Conservation (phyloP, 2,797 vertebrate genomes). For the Enteromius paludinosus region DNA sequence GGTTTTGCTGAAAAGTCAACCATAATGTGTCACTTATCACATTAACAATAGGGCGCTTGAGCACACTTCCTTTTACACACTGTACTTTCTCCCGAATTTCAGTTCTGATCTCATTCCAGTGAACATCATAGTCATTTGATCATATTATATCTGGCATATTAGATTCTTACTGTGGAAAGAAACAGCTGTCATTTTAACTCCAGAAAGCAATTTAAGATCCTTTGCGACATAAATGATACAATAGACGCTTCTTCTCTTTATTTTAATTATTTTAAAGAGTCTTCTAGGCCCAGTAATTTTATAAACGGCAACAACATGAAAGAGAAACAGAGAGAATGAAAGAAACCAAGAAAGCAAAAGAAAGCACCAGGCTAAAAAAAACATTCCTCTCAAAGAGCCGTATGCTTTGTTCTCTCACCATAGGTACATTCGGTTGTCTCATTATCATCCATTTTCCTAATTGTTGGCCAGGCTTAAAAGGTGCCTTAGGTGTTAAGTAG, state of each 20-base stretch:
- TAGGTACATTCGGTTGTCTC: slow-evolving; percentile 26
- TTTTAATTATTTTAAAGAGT: neutral
- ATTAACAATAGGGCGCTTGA: neutral
- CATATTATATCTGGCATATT: neutral
- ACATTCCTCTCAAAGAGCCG: neutral
- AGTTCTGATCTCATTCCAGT: neutral
- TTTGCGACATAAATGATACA: neutral
- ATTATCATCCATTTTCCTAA: slow-evolving; percentile 55
- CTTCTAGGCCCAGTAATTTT: no score
- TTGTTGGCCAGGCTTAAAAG: slow-evolving; percentile 12
- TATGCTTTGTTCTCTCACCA: slow-evolving; percentile 14
- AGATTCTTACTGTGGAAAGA: neutral
- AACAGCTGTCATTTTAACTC: neutral
- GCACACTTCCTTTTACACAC: neutral
- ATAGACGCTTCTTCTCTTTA: neutral
- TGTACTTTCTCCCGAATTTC: neutral
- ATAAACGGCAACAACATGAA: neutral
- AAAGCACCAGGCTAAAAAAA: slow-evolving; percentile 10
- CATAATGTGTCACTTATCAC: neutral
- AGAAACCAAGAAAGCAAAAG: neutral
- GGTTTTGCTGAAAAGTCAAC: slow-evolving; percentile 4
- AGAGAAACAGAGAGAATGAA: neutral
- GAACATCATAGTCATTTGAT: neutral
- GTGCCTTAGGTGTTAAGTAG: slow-evolving; percentile 1
- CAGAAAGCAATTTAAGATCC: neutral